Evolutionary conservation across 2,888 invertebrate species (phyloP).

Genomic region (Heliconius ethilla): DNA sequence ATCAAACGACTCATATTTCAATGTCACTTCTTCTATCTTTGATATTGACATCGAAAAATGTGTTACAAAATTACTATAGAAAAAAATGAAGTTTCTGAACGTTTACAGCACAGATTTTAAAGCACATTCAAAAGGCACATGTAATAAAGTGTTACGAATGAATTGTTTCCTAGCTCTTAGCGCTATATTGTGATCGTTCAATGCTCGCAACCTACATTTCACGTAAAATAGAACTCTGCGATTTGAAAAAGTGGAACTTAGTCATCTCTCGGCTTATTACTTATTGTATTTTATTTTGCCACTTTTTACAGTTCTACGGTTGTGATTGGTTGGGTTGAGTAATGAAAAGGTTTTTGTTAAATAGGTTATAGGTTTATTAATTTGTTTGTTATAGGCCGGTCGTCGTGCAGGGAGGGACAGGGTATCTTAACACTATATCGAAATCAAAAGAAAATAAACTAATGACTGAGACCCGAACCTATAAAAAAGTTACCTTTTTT

Average conservation of each 20-base stretch:
- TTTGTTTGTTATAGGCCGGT: neutral
- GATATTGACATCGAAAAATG: too few relatives aligned
- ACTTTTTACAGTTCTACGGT: slow-evolving; percentile 19
- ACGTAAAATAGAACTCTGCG: slow-evolving; percentile 40
- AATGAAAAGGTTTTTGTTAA: neutral
- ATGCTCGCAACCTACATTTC: slow-evolving; percentile 47
- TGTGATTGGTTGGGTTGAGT: neutral
- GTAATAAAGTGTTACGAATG: slow-evolving; percentile 40
- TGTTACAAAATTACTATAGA: neutral
- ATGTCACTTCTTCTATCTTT: too few relatives aligned
- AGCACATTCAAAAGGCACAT: slow-evolving; percentile 30
- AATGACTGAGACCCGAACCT: too few relatives aligned
- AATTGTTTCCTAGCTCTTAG: slow-evolving; percentile 44
- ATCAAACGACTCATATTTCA: too few relatives aligned
- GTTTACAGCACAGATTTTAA: neutral
- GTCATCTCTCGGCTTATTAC: slow-evolving; percentile 38
- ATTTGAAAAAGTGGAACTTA: slow-evolving; percentile 39
- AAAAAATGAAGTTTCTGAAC: neutral
- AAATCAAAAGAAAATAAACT: too few relatives aligned
- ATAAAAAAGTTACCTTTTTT: neutral
- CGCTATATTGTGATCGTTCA: slow-evolving; percentile 45
- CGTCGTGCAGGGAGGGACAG: neutral
- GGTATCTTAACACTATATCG: too few relatives aligned
- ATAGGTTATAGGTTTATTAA: neutral
- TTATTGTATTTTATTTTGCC: slow-evolving; percentile 37